Percentiles rank a stretch among this genome's conserved stretches.
phyloP scores from a whole-genome alignment of 2,888 invertebrate species.

The Anoncus sp. region DNA sequence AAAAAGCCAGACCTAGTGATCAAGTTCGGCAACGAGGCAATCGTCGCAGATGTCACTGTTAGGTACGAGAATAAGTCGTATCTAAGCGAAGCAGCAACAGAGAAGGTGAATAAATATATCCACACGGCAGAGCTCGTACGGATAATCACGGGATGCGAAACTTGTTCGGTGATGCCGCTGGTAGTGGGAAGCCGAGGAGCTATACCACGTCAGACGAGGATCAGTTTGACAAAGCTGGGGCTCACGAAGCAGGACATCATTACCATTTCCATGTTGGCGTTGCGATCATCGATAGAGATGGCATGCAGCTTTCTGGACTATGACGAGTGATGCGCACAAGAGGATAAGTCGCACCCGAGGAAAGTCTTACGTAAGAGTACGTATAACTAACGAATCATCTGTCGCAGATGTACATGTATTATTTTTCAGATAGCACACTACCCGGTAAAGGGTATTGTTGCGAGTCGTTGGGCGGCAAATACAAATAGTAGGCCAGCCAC shows the following conservation, averaged over 20 bases:
- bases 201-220: conserved; percentile 72
- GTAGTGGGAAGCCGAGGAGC: conserved; percentile 77
- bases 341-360: too few relatives aligned
- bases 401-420: too few relatives aligned
- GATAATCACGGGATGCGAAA: conserved; percentile 25
- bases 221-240: conserved; percentile 64
- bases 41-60: conserved; percentile 74
- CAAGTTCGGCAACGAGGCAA: conserved; percentile 64
- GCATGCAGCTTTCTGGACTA: conserved; percentile 14
- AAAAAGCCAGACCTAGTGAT: conserved; percentile 75
- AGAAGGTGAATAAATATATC: conserved; percentile 70
- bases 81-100: conserved; percentile 64
- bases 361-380: too few relatives aligned
- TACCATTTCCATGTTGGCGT: neutral
- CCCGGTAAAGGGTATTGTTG: neutral
- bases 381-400: too few relatives aligned
- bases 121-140: conserved; percentile 20
- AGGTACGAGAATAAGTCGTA: conserved; percentile 64
- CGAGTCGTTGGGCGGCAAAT: neutral
- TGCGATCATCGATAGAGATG: conserved; percentile 27
- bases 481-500: neutral
- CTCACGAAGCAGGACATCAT: conserved; percentile 52
- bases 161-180: conserved; percentile 71
- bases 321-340: too few relatives aligned
- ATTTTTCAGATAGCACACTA: neutral